Evolutionary conservation across 2,113 vertebrate species (phyloP).

Genomic region (Chaetorhynchus papuensis): DNA sequence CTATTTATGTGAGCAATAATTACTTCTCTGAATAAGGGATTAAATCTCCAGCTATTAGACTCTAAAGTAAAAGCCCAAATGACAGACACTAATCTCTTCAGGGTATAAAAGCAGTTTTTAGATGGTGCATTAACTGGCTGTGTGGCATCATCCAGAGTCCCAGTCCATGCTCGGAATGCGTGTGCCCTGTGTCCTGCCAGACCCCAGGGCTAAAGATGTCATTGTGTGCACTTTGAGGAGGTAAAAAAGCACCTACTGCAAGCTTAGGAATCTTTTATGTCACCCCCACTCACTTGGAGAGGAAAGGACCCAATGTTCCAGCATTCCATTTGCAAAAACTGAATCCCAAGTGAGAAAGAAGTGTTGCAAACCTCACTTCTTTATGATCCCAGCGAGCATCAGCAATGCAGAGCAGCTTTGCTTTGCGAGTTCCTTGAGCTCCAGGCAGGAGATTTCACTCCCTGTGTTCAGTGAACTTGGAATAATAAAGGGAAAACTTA

Average conservation of each 20-base stretch:
- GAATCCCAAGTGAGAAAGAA: not conserved
- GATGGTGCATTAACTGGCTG: not conserved
- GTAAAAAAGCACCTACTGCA: not conserved
- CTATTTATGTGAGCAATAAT: slow-evolving; percentile 34
- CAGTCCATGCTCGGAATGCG: not conserved
- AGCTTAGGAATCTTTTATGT: not conserved
- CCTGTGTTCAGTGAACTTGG: not conserved
- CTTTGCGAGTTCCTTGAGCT: not conserved
- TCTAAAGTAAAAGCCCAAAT: slow-evolving; percentile 9
- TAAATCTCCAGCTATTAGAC: slow-evolving; percentile 19
- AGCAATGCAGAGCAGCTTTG: not conserved
- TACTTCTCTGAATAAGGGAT: slow-evolving; percentile 29
- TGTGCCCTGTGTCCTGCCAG: not conserved
- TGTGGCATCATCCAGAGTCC: not conserved
- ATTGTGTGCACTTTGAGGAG: not conserved
- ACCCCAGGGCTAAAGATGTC: not conserved
- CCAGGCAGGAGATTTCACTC: not conserved
- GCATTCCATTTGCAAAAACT: not conserved
- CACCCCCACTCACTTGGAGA: not conserved
- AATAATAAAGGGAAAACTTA: not conserved
- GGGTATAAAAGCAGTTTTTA: slow-evolving; percentile 4
- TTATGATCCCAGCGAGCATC: not conserved
- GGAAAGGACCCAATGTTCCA: not conserved
- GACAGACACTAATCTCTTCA: slow-evolving; percentile 23
- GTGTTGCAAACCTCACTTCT: not conserved